Conservation (phyloP, 2,113 vertebrate species). For the Telmatochromis sp. region DNA sequence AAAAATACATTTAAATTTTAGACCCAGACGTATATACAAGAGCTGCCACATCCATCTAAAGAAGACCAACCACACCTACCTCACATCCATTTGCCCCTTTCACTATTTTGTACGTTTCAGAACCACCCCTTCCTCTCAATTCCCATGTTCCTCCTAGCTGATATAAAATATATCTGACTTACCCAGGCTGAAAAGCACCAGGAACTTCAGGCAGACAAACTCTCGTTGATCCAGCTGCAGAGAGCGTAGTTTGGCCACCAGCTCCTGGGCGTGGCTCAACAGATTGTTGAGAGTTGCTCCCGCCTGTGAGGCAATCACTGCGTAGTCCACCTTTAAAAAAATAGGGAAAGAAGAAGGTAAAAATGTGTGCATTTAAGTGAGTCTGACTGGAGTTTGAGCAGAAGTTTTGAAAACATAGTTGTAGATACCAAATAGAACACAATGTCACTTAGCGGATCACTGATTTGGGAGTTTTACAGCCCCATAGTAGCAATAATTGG, state of each 20-base stretch:
- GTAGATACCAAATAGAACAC: neutral
- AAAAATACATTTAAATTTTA: neutral
- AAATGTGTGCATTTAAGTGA: neutral
- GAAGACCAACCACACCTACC: neutral
- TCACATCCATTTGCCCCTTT: neutral
- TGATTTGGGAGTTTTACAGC: neutral
- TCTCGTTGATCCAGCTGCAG: conserved; percentile 95
- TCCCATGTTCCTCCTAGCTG: neutral
- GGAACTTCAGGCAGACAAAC: conserved; percentile 98
- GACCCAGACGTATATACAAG: neutral
- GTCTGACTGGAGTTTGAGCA: neutral
- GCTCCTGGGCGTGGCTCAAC: conserved; percentile 92
- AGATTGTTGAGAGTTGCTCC: conserved; percentile 92
- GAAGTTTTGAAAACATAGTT: neutral
- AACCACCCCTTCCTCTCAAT: neutral
- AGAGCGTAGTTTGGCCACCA: conserved; percentile 88
- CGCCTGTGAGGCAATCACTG: conserved; percentile 87
- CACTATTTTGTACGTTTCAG: neutral
- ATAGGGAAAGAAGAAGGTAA: neutral
- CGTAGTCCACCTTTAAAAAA: conserved; percentile 87
- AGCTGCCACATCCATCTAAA: neutral
- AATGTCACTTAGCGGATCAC: neutral
- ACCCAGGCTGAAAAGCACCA: conserved; percentile 98
- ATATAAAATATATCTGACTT: conserved; percentile 45
- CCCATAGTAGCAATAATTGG: neutral